These are phyloP conservation scores for Alsophila aescularia DNA, from an alignment of 2,888 invertebrate species.

Conservation along the genomic window DNA sequence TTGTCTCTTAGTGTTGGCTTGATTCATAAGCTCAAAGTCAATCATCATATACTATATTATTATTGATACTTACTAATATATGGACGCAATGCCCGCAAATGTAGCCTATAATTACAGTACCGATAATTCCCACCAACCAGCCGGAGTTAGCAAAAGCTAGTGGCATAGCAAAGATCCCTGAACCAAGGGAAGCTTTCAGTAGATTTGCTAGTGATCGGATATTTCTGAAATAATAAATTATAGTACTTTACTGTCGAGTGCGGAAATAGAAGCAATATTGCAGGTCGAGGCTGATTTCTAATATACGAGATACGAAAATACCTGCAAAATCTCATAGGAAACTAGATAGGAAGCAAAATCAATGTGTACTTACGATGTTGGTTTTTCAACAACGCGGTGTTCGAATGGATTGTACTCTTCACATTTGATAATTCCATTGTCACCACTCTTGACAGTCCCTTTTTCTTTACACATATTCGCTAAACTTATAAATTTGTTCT, in stretches of 20 bases:
- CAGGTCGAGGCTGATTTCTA: too few relatives aligned
- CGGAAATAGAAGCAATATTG: neutral
- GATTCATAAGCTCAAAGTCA: too few relatives aligned
- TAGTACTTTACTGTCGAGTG: neutral
- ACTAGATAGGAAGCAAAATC: too few relatives aligned
- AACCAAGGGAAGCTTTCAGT: slow-evolving; percentile 85
- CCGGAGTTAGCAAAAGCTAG: slow-evolving; percentile 88
- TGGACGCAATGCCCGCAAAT: slow-evolving; percentile 77
- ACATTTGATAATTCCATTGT: slow-evolving; percentile 1
- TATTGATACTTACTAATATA: slow-evolving; percentile 78
- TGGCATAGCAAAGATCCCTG: slow-evolving; percentile 90
- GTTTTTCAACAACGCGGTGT: slow-evolving; percentile 66
- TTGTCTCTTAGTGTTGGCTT: too few relatives aligned
- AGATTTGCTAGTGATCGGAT: slow-evolving; percentile 73
- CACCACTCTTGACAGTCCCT: neutral
- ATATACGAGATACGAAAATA: too few relatives aligned
- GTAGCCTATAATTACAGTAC: slow-evolving; percentile 73
- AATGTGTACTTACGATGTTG: too few relatives aligned
- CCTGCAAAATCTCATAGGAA: too few relatives aligned
- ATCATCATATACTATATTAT: too few relatives aligned
- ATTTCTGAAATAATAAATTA: slow-evolving; percentile 61
- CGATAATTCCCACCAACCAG: slow-evolving; percentile 85
- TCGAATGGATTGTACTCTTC: slow-evolving; percentile 69
- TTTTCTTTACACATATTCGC: slow-evolving; percentile 13
- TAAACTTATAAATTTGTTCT: too few relatives aligned